Percentiles rank a stretch among this genome's conserved stretches.
phyloP scores from a whole-genome alignment of 2,888 invertebrate genomes.

The Dorcus hopei region DNA sequence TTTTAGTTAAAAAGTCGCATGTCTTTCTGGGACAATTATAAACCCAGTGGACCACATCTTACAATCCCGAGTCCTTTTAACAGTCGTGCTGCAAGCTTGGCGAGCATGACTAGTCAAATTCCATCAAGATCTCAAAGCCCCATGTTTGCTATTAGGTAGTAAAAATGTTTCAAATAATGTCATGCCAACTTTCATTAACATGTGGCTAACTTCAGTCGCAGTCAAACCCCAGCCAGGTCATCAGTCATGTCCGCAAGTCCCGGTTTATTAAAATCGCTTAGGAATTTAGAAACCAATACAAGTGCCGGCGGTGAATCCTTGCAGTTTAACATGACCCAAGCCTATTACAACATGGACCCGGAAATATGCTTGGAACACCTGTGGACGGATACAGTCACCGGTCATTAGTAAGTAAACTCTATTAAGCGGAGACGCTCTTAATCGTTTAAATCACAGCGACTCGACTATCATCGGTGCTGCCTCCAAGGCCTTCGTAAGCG shows the following conservation, averaged over 20 bases:
- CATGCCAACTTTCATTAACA: slow-evolving; percentile 19
- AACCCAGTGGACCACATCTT: slow-evolving; percentile 24
- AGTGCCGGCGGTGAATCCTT: slow-evolving; percentile 43
- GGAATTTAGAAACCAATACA: slow-evolving; percentile 24
- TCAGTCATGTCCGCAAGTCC: slow-evolving; percentile 35
- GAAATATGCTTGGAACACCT: slow-evolving; percentile 85
- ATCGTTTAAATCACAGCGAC: too few relatives aligned
- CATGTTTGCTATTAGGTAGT: slow-evolving; percentile 52
- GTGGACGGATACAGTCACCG: slow-evolving; percentile 73
- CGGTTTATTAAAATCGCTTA: slow-evolving; percentile 36
- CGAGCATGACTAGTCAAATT: slow-evolving; percentile 31
- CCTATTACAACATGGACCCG: slow-evolving; percentile 56
- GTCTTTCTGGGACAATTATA: slow-evolving; percentile 41
- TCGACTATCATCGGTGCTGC: slow-evolving; percentile 52
- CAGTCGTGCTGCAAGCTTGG: slow-evolving; percentile 32
- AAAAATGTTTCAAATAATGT: not conserved
- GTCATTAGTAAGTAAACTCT: slow-evolving; percentile 1
- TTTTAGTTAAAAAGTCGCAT: slow-evolving; percentile 33
- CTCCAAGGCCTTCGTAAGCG: slow-evolving; percentile 75
- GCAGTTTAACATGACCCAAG: slow-evolving; percentile 38
- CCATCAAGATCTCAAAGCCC: slow-evolving; percentile 53
- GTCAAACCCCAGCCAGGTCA: slow-evolving; percentile 50
- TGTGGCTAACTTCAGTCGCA: slow-evolving; percentile 44
- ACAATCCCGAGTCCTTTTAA: slow-evolving; percentile 36
- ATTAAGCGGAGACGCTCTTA: too few relatives aligned